A percentile compares a stretch with the other conserved stretches of the same genome.
Evolutionary conservation across 2,888 invertebrate species (phyloP).

Genomic region (Unio delphinus): DNA sequence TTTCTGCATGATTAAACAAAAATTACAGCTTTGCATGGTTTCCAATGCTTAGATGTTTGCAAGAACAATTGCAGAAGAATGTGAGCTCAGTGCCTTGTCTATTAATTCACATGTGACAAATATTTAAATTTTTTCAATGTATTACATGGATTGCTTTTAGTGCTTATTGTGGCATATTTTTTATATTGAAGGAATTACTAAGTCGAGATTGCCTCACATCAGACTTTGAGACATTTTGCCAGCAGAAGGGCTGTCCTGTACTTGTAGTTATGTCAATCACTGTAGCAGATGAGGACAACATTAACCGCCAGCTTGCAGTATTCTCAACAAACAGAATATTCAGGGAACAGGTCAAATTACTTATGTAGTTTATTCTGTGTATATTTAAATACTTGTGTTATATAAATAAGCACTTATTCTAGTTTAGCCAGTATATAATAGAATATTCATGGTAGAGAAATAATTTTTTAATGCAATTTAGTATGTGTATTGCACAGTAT

Average conservation of each 20-base stretch:
- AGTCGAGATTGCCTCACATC: conserved; percentile 27
- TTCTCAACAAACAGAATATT: conserved; percentile 46
- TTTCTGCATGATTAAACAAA: too few relatives aligned
- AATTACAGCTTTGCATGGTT: too few relatives aligned
- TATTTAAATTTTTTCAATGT: not conserved
- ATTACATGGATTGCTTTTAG: not conserved
- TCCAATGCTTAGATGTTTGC: not conserved
- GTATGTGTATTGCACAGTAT: too few relatives aligned
- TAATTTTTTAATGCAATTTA: too few relatives aligned
- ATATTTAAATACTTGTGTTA: too few relatives aligned
- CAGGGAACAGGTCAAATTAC: conserved; percentile 44
- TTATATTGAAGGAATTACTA: conserved; percentile 43
- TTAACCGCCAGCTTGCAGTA: conserved; percentile 52
- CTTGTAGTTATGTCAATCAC: conserved; percentile 53
- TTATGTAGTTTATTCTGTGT: too few relatives aligned
- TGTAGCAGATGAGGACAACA: conserved; percentile 11
- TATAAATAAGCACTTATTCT: too few relatives aligned
- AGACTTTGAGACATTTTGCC: conserved; percentile 41
- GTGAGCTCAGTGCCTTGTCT: too few relatives aligned
- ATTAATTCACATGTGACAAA: too few relatives aligned
- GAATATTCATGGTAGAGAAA: too few relatives aligned
- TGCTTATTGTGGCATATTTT: conserved; percentile 1
- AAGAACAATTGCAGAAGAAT: too few relatives aligned
- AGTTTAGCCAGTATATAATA: too few relatives aligned
- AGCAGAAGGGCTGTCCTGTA: conserved; percentile 33